Percentiles rank a stretch among this genome's conserved stretches.
These are phyloP conservation scores for Eleginops maclovinus DNA, from an alignment of 2,113 vertebrate species.

Conservation along the genomic window DNA sequence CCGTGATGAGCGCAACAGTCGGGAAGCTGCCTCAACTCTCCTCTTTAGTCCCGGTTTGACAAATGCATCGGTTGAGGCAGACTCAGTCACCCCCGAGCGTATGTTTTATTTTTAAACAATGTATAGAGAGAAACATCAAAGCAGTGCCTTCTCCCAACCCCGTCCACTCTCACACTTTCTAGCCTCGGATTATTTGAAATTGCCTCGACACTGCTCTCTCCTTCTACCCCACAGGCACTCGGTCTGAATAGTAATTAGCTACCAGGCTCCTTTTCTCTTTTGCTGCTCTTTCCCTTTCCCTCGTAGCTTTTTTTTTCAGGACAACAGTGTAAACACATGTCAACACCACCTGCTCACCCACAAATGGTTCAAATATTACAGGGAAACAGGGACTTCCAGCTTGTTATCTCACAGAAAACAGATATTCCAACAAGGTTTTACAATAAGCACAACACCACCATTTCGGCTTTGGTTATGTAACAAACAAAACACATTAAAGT, in stretches of 20 bases:
- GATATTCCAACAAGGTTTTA: not conserved
- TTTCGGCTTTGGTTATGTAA: not conserved
- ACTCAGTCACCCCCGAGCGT: not conserved
- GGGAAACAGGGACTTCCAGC: conserved; percentile 10
- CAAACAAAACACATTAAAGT: not conserved
- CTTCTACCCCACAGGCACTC: conserved; percentile 61
- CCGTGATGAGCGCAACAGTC: not conserved
- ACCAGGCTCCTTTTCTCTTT: conserved; percentile 49
- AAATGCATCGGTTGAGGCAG: not conserved
- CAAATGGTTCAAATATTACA: conserved; percentile 23
- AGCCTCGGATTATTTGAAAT: conserved; percentile 62
- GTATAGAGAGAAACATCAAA: conserved; percentile 50
- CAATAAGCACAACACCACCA: conserved; percentile 10
- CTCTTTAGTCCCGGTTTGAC: not conserved
- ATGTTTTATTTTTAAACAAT: conserved; percentile 9
- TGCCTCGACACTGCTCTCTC: conserved; percentile 44
- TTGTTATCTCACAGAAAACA: conserved; percentile 29
- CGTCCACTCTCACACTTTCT: conserved; percentile 28
- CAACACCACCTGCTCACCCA: conserved; percentile 27
- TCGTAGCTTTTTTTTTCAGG: conserved; percentile 16
- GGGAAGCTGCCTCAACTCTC: conserved; percentile 6
- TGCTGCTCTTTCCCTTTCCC: conserved; percentile 14
- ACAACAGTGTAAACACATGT: conserved; percentile 28
- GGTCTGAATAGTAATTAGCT: conserved; percentile 75
- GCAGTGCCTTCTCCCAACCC: conserved; percentile 17